Conservation (phyloP, 2,888 invertebrate genomes). For the Dolomedes plantarius region DNA sequence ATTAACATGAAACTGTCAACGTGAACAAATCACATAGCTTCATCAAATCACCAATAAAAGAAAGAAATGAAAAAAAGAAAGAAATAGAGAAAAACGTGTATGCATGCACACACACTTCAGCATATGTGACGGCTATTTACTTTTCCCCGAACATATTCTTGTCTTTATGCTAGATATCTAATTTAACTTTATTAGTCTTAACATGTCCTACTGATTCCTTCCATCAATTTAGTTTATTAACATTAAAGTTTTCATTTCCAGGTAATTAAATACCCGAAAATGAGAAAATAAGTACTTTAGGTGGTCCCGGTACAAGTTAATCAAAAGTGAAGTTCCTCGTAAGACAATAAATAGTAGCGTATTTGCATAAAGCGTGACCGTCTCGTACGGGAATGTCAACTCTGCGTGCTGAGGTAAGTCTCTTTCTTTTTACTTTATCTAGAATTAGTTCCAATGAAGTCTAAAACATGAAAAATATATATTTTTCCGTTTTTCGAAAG, state of each 20-base stretch:
- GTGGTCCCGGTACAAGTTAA: neutral
- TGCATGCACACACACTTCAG: too few relatives aligned
- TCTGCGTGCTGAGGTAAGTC: neutral
- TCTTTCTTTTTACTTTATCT: neutral
- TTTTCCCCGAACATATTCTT: too few relatives aligned
- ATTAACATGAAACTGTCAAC: too few relatives aligned
- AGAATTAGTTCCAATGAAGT: neutral
- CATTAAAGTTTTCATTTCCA: neutral
- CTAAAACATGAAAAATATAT: neutral
- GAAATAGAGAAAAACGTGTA: too few relatives aligned
- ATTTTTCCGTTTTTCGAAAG: neutral
- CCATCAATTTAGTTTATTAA: too few relatives aligned
- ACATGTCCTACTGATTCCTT: too few relatives aligned
- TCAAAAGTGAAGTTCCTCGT: neutral
- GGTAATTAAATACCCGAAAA: neutral
- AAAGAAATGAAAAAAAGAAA: too few relatives aligned
- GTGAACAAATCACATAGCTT: too few relatives aligned
- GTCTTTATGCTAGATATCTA: too few relatives aligned
- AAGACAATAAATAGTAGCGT: neutral
- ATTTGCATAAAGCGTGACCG: constrained; percentile 6
- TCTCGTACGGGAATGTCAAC: neutral
- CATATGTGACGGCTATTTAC: too few relatives aligned
- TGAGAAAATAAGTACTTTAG: neutral
- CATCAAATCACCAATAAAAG: too few relatives aligned
- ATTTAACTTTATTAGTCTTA: too few relatives aligned